These are phyloP conservation scores for Hemithea aestivaria DNA, from an alignment of 2,888 invertebrate genomes.

Conservation along the genomic window DNA sequence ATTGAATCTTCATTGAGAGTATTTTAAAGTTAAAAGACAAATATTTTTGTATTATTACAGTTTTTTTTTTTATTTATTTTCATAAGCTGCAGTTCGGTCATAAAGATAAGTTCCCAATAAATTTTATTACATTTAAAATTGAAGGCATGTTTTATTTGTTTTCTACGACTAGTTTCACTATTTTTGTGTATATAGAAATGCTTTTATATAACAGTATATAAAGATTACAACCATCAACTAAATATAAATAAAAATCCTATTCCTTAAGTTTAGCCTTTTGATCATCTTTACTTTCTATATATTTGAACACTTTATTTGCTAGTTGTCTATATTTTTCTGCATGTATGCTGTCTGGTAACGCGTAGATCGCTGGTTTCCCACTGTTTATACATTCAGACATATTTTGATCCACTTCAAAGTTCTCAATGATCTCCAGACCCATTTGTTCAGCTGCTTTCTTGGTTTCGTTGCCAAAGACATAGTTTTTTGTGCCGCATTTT, in stretches of 20 bases:
- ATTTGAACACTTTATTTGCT: constrained; percentile 69
- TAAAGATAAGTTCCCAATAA: constrained; percentile 57
- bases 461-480: constrained; percentile 86
- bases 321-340: constrained; percentile 68
- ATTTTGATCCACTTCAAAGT: constrained; percentile 85
- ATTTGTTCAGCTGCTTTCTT: constrained; percentile 81
- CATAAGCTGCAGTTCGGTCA: constrained; percentile 45
- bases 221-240: no score
- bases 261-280: constrained; percentile 46
- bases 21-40: constrained; percentile 47
- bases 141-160: constrained; percentile 40
- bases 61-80: constrained; percentile 58
- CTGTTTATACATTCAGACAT: constrained; percentile 85
- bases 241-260: constrained; percentile 28
- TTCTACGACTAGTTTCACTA: constrained; percentile 20
- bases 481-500: constrained; percentile 85
- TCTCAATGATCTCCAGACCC: constrained; percentile 82
- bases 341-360: constrained; percentile 78
- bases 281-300: constrained; percentile 57
- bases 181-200: constrained; percentile 38
- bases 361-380: constrained; percentile 87
- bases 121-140: constrained; percentile 53
- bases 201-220: no score
- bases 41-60: constrained; percentile 66
- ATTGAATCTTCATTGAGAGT: constrained; percentile 29